A percentile compares a stretch with the other conserved stretches of the same genome.
Conservation (phyloP, 2,113 vertebrate species). For the Loxodonta africana region DNA sequence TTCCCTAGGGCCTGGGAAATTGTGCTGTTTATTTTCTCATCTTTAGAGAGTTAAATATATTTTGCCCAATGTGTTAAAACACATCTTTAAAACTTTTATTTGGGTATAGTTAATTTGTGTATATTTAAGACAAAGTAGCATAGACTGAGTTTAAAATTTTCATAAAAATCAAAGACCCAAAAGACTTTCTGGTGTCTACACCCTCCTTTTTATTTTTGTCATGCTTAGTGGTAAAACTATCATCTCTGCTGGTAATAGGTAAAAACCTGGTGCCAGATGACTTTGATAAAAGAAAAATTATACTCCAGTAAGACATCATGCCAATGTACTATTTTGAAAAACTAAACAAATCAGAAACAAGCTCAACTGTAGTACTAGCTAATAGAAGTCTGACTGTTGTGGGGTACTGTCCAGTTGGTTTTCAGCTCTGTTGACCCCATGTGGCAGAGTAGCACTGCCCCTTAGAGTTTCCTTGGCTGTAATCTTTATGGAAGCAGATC, state of each 20-base stretch:
- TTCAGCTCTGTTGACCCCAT: too few species aligned
- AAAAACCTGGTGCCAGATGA: constrained; percentile 67
- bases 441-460: too few species aligned
- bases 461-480: too few species aligned
- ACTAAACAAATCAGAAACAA: constrained; percentile 76
- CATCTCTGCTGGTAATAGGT: background rate
- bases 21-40: constrained; percentile 58
- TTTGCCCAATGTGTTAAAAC: background rate
- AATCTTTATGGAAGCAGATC: too few species aligned
- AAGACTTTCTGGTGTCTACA: background rate
- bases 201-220: constrained; percentile 32
- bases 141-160: constrained; percentile 42
- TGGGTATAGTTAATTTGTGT: background rate
- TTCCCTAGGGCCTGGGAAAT: constrained; percentile 43
- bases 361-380: constrained; percentile 70
- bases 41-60: constrained; percentile 73
- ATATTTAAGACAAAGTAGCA: constrained; percentile 56
- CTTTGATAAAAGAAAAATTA: constrained; percentile 80
- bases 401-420: too few species aligned
- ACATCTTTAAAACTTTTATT: constrained; percentile 66
- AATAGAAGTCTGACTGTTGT: constrained; percentile 73
- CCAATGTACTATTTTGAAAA: constrained; percentile 59
- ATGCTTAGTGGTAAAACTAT: constrained; percentile 60
- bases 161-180: constrained; percentile 50
- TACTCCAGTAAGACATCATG: constrained; percentile 74